Percentiles rank a stretch among this genome's conserved stretches.
phyloP scores from a whole-genome alignment of 92 coral and sea anemone species.

The Phenganax marumi region DNA sequence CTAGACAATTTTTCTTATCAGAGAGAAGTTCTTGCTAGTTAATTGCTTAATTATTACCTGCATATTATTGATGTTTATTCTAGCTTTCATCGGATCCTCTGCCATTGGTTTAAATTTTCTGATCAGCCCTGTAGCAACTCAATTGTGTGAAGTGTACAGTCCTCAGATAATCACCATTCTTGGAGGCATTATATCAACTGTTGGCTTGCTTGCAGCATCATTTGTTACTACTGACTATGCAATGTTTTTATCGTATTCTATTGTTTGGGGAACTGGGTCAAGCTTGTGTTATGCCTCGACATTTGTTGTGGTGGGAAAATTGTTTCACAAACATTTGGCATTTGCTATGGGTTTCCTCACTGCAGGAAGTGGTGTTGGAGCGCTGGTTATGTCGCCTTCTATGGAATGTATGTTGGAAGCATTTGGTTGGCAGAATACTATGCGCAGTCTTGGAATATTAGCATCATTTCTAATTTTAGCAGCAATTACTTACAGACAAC shows the following conservation, averaged over 20 bases:
- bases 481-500: slow-evolving; percentile 64
- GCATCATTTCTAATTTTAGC: slow-evolving; percentile 60
- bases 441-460: slow-evolving; percentile 67
- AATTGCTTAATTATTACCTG: not conserved
- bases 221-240: slow-evolving; percentile 55
- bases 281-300: slow-evolving; percentile 63
- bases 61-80: not conserved
- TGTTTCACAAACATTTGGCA: slow-evolving; percentile 63
- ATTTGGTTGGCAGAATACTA: slow-evolving; percentile 70
- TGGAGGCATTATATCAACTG: slow-evolving; percentile 57
- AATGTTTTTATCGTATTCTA: slow-evolving; percentile 59
- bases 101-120: slow-evolving; percentile 65
- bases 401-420: slow-evolving; percentile 63
- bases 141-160: slow-evolving; percentile 52
- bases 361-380: slow-evolving; percentile 91
- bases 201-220: slow-evolving; percentile 56
- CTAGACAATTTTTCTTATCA: not conserved
- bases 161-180: slow-evolving; percentile 55
- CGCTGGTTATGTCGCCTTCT: slow-evolving; percentile 71
- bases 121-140: slow-evolving; percentile 57
- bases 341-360: slow-evolving; percentile 83
- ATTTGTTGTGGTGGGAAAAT: slow-evolving; percentile 48
- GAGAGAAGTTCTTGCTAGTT: not conserved
- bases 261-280: slow-evolving; percentile 65
- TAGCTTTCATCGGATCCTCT: slow-evolving; percentile 63